phyloP scores from a whole-genome alignment of 2,888 invertebrate genomes.

The Exocentrus adspersus region DNA sequence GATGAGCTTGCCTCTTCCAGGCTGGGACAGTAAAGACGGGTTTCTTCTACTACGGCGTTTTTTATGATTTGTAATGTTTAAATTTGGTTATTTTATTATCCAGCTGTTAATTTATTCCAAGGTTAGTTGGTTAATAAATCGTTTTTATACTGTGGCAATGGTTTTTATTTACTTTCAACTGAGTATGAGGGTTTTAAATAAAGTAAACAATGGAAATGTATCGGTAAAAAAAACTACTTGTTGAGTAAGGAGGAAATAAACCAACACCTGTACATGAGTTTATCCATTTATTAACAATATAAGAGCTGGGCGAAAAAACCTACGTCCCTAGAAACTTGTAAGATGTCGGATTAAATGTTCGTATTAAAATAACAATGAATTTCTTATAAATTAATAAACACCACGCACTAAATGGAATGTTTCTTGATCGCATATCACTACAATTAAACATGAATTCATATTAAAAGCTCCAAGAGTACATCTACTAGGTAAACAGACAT shows the following conservation, averaged over 20 bases:
- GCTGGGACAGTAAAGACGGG: slow-evolving; percentile 27
- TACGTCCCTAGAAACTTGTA: slow-evolving; percentile 25
- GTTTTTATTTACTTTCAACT: neutral
- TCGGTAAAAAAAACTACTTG: neutral
- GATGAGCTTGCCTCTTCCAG: slow-evolving; percentile 62
- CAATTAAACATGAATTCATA: slow-evolving; percentile 47
- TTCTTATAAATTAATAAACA: slow-evolving; percentile 23
- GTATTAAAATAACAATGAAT: slow-evolving; percentile 27
- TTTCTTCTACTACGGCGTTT: neutral
- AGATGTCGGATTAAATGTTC: slow-evolving; percentile 10
- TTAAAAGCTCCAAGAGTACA: slow-evolving; percentile 49
- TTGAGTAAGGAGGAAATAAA: neutral
- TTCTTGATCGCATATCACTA: slow-evolving; percentile 32
- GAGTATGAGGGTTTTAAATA: no score
- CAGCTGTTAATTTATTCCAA: neutral
- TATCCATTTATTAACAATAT: slow-evolving; percentile 51
- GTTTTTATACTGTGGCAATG: neutral
- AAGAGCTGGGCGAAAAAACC: slow-evolving; percentile 9
- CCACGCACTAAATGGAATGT: slow-evolving; percentile 24
- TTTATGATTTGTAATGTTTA: slow-evolving; percentile 16
- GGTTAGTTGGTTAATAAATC: neutral
- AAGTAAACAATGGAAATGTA: no score
- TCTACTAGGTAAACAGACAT: slow-evolving; percentile 50
- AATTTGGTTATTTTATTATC: neutral
- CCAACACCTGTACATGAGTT: neutral